phyloP scores from a whole-genome alignment of 2,113 vertebrate species.

The Ammodytes dubius region DNA sequence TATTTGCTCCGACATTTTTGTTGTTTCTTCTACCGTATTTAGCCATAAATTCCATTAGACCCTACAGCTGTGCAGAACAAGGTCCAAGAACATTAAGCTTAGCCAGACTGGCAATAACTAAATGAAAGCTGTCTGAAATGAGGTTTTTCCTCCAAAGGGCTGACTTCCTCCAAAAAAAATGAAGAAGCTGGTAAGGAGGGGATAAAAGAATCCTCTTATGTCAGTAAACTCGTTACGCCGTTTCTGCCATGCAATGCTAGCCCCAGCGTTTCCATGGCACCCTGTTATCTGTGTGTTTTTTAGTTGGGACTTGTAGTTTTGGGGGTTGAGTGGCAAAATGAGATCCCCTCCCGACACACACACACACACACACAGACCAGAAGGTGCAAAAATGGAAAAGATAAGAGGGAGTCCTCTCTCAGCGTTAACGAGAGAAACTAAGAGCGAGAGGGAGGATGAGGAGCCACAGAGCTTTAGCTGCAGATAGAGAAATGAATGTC shows the following conservation, averaged over 20 bases:
- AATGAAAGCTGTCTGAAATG: conserved; percentile 61
- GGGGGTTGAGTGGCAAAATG: conserved; percentile 59
- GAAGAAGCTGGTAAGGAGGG: conserved; percentile 59
- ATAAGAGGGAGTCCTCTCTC: conserved; percentile 61
- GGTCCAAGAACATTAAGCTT: conserved; percentile 38
- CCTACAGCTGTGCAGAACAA: conserved; percentile 28
- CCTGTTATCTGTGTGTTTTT: conserved; percentile 71
- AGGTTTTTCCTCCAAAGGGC: conserved; percentile 58
- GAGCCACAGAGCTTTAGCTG: conserved; percentile 31
- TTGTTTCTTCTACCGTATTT: conserved; percentile 31
- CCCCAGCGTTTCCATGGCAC: conserved; percentile 71
- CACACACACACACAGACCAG: conserved; percentile 3
- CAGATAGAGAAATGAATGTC: conserved; percentile 25
- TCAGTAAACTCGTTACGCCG: conserved; percentile 77
- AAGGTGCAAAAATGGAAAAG: conserved; percentile 51
- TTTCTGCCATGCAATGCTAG: conserved; percentile 68
- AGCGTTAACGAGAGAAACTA: conserved; percentile 57
- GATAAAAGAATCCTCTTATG: conserved; percentile 83
- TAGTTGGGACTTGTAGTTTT: conserved; percentile 74
- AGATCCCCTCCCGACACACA: conserved; percentile 1
- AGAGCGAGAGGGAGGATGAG: conserved; percentile 27
- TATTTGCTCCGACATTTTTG: conserved; percentile 4
- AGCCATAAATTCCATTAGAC: conserved; percentile 35
- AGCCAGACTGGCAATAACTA: conserved; percentile 39
- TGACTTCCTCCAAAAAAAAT: conserved; percentile 64